These are phyloP conservation scores for Drosophila sucinea DNA, from an alignment of 1,140 invertebrate genomes.

Conservation along the genomic window DNA sequence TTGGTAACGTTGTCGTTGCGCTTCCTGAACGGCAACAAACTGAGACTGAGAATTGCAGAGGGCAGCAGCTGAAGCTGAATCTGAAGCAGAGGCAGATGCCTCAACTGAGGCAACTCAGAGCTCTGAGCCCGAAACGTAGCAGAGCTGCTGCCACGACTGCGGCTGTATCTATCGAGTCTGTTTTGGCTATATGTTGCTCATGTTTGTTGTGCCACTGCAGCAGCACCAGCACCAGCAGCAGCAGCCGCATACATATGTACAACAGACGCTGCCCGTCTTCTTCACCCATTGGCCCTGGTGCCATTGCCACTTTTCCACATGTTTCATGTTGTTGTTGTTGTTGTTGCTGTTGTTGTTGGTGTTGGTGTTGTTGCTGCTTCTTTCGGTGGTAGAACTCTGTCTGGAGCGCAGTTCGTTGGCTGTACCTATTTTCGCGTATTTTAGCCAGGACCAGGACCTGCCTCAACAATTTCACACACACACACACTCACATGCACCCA, in stretches of 20 bases:
- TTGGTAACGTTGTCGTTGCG: conserved; percentile 68
- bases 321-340: conserved; percentile 35
- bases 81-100: conserved; percentile 31
- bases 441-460: conserved; percentile 82
- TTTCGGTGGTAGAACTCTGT: conserved; percentile 58
- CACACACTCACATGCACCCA: conserved; percentile 28
- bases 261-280: conserved; percentile 49
- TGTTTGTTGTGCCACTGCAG: conserved; percentile 58
- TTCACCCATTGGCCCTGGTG: conserved; percentile 75
- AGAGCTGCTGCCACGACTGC: conserved; percentile 42
- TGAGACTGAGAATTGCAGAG: conserved; percentile 53
- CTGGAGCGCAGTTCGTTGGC: conserved; percentile 81
- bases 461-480: conserved; percentile 77
- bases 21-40: conserved; percentile 70
- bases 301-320: conserved; percentile 65
- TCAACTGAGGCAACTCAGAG: conserved; percentile 16
- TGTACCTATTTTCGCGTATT: conserved; percentile 82
- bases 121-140: conserved; percentile 20
- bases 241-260: conserved; percentile 54
- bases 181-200: conserved; percentile 75
- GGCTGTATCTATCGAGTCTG: conserved; percentile 72
- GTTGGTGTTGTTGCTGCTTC: conserved; percentile 28
- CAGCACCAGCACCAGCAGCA: conserved; percentile 36
- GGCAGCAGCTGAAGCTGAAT: conserved; percentile 44
- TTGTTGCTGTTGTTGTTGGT: too few species aligned